Evolutionary conservation across 2,113 vertebrate species (phyloP).

Genomic region (Petrocephalus zakoni): DNA sequence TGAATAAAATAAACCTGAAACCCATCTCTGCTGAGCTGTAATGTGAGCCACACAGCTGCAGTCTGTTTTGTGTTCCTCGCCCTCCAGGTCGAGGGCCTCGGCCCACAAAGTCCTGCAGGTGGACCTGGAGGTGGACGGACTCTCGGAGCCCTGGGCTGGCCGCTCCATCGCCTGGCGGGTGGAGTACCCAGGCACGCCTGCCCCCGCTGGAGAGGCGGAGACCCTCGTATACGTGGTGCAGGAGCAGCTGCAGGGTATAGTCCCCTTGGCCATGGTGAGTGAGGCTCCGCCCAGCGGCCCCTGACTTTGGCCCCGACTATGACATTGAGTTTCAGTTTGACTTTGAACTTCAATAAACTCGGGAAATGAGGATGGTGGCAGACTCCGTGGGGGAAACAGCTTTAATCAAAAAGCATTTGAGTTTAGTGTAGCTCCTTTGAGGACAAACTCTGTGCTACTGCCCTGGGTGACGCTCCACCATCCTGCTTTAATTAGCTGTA

Average conservation of each 20-base stretch:
- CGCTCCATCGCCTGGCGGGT: slow-evolving; percentile 88
- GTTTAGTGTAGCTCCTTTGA: background rate
- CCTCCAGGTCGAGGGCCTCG: slow-evolving; percentile 60
- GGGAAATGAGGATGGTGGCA: background rate
- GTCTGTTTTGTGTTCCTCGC: background rate
- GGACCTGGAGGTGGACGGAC: slow-evolving; percentile 79
- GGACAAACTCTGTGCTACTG: slow-evolving; percentile 11
- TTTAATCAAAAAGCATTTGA: background rate
- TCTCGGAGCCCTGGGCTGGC: slow-evolving; percentile 72
- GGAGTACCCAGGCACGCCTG: slow-evolving; percentile 76
- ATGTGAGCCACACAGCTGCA: background rate
- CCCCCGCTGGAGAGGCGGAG: slow-evolving; percentile 62
- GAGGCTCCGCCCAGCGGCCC: background rate
- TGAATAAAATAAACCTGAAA: background rate
- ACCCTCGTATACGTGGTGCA: slow-evolving; percentile 81
- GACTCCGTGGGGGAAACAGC: background rate
- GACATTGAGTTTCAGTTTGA: background rate
- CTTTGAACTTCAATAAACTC: background rate
- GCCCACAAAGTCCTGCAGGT: slow-evolving; percentile 80
- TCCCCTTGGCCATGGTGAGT: slow-evolving; percentile 91
- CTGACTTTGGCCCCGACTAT: background rate
- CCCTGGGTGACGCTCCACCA: slow-evolving; percentile 25
- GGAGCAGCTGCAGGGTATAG: slow-evolving; percentile 81
- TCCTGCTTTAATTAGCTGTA: slow-evolving; percentile 44
- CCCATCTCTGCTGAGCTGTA: background rate